Conservation (phyloP, 2,113 vertebrate genomes). For the Pseudopipra pipra region DNA sequence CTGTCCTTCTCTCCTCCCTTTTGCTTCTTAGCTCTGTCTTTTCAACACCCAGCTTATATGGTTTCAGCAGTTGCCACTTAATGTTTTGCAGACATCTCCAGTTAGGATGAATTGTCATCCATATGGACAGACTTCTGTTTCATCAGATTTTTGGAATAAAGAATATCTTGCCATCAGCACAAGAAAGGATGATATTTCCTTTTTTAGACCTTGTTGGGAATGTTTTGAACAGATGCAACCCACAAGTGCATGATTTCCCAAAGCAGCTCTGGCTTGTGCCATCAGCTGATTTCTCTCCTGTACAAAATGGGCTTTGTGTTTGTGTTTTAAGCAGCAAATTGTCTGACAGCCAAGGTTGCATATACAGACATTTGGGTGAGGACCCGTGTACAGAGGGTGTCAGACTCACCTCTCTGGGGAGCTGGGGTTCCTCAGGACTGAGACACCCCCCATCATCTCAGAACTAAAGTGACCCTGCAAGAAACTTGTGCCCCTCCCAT, state of each 20-base stretch:
- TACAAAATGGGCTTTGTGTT: background rate
- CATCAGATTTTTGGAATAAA: background rate
- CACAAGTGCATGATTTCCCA: background rate
- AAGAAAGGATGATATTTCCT: background rate
- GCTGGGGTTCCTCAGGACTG: background rate
- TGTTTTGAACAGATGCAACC: background rate
- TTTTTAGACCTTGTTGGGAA: background rate
- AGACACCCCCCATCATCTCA: accelerated
- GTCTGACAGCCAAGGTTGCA: background rate
- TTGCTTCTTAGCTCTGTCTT: background rate
- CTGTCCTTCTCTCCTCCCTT: background rate
- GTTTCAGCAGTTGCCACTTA: background rate
- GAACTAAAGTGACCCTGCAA: background rate
- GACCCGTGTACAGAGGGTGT: background rate
- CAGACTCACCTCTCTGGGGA: background rate
- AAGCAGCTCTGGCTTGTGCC: background rate
- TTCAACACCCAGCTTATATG: background rate
- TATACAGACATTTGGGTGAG: background rate
- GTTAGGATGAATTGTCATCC: background rate
- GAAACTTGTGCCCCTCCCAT: background rate
- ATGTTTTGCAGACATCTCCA: background rate
- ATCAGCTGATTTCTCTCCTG: background rate
- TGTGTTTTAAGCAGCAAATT: background rate
- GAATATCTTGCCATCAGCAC: background rate
- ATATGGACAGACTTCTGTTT: background rate